Evolutionary conservation across 2,113 vertebrate species (phyloP), one percentile per base, ranked within the genome.

Genomic region (Indicator maculatus): DNA sequence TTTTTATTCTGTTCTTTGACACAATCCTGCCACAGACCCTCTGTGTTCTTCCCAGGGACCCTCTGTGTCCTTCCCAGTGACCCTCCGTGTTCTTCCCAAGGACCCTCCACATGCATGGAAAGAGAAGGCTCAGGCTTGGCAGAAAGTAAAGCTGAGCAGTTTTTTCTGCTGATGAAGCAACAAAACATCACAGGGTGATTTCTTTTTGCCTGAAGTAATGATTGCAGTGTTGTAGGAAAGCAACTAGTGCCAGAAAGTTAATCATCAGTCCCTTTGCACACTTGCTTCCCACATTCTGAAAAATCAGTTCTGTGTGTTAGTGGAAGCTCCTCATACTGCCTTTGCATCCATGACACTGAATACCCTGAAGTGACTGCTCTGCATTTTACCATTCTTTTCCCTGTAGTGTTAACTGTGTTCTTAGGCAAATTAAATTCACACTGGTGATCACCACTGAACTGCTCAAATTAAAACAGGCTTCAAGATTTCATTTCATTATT

Each of bases 111-210:
- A 36, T 8, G 28, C 59, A 36, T n/a, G 76, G 55, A 85, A 58
- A 45, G 5, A 77, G 71, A 75, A 87, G 55, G 83, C 72, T 94
- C 88, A 50, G 30, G 30, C 44, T 90, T 96, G 90, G 90, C 88
- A 95, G 79, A 60, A 86, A 74, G 74, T 33, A 47, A 61, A 81
- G 69, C 52, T n/a, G 79, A 84, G 52, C 31, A 75, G 27, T 16
- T 5, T 83, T 80, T 93, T 83, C 58, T 90, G 81, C 69, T n/a
- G 76, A 93, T 91, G 93, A 95, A 95, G 93, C 87, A 97, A 95
- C 65, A 45, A 73, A 95, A 86, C 11, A 7, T 88, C 85, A 83
- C 3, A 1, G 31, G 86, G 45, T 1, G 1, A 91, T 94, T 93
- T 95, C 85, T 1, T 96, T 94, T 93, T 93, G 89, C 93, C 93